A percentile compares a stretch with the other conserved stretches of the same genome.
Evolutionary conservation across 2,797 vertebrate species (phyloP).

Genomic region (Halcyon leucocephala): DNA sequence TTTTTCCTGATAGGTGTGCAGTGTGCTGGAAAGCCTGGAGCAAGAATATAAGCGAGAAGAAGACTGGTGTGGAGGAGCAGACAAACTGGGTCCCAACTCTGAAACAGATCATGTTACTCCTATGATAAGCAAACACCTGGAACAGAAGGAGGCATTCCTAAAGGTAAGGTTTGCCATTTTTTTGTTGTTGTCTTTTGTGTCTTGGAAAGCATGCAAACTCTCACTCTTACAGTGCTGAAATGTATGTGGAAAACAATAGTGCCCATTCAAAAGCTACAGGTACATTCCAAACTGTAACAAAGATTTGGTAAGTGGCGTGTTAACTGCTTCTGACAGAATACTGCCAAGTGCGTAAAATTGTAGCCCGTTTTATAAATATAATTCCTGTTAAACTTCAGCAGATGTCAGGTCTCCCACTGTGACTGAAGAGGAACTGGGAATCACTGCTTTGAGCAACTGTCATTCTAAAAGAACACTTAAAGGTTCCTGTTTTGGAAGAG

Average conservation of each 20-base stretch:
- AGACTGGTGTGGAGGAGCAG: constrained; percentile 98
- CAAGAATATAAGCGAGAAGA: constrained; percentile 99
- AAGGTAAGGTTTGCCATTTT: constrained; percentile 81
- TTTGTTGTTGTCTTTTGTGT: not conserved
- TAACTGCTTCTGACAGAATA: not conserved
- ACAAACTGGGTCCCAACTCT: constrained; percentile 96
- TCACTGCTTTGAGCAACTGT: constrained; percentile 24
- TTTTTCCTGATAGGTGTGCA: constrained; percentile 84
- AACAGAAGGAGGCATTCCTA: constrained; percentile 97
- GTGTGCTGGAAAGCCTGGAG: constrained; percentile 96
- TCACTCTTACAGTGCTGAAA: not conserved
- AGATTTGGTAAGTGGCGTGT: not conserved
- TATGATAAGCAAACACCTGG: constrained; percentile 98
- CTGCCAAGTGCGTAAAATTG: not conserved
- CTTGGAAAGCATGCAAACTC: not conserved
- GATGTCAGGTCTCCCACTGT: not conserved
- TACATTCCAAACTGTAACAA: not conserved
- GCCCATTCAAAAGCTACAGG: not conserved
- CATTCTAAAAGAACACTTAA: constrained; percentile 1
- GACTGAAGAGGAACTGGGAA: not conserved
- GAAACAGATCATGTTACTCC: constrained; percentile 97
- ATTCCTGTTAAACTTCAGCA: constrained; percentile 32
- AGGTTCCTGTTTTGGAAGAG: not conserved
- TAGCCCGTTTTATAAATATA: constrained; percentile 25
- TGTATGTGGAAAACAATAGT: not conserved